Conservation (phyloP, 1,140 invertebrate species). For the Lasioglossum baleicum region DNA sequence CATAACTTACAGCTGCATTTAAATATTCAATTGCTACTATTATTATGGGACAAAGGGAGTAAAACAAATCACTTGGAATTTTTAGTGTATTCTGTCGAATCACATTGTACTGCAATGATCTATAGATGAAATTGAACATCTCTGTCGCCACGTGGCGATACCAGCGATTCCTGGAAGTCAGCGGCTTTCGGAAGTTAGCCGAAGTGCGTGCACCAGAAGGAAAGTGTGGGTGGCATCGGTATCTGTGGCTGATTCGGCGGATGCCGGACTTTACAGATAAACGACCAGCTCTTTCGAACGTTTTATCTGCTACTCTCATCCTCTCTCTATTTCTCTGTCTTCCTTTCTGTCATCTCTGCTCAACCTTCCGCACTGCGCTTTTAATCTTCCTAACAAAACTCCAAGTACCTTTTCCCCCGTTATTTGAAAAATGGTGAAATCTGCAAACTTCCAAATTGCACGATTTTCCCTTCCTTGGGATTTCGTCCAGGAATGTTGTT, state of each 20-base stretch:
- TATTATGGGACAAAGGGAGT: too few relatives aligned
- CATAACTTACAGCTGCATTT: too few relatives aligned
- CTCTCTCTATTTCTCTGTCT: constrained; percentile 43
- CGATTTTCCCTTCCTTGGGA: too few relatives aligned
- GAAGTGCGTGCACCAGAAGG: constrained; percentile 68
- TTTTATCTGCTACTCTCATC: constrained; percentile 72
- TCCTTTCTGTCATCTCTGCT: constrained; percentile 22
- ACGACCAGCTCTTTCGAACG: constrained; percentile 75
- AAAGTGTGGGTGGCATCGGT: constrained; percentile 76
- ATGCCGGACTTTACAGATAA: constrained; percentile 76
- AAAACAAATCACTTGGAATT: too few relatives aligned
- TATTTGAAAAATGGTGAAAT: too few relatives aligned
- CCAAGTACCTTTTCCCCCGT: too few relatives aligned
- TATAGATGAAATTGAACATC: too few relatives aligned
- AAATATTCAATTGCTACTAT: too few relatives aligned
- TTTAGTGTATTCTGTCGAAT: too few relatives aligned
- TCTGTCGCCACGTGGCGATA: constrained; percentile 8
- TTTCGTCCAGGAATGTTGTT: too few relatives aligned
- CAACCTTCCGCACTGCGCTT: not conserved
- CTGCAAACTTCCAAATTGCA: too few relatives aligned
- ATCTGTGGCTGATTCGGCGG: constrained; percentile 78
- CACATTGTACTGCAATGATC: too few relatives aligned
- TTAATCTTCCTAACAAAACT: not conserved
- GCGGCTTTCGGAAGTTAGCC: constrained; percentile 58
- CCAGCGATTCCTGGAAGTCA: constrained; percentile 37